Evolutionary conservation across 1,140 invertebrate genomes (phyloP), one percentile per base, ranked within the genome.

Genomic region (Sogatella furcifera): DNA sequence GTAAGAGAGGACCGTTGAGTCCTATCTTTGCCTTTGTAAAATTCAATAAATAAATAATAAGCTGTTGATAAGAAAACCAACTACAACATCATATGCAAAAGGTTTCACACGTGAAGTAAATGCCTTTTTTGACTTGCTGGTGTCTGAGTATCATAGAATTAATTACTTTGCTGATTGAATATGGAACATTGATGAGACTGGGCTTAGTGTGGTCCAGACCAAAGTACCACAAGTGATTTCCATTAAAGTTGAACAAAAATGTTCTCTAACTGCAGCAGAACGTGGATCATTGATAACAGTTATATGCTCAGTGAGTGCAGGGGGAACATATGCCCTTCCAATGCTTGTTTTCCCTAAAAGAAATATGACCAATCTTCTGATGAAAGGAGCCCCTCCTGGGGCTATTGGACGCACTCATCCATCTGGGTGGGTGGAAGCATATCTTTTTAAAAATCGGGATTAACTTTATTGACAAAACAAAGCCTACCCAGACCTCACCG

Each of bases 11-110:
- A n/a, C n/a, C n/a, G n/a, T n/a, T n/a, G n/a, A n/a, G n/a, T n/a
- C n/a, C n/a, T n/a, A n/a, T n/a, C n/a, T n/a, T n/a, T n/a, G n/a
- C n/a, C n/a, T n/a, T n/a, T n/a, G n/a, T n/a, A n/a, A n/a, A n/a
- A n/a, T n/a, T n/a, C n/a, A n/a, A n/a, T n/a, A n/a, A n/a, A n/a
- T n/a, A n/a, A n/a, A n/a, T n/a, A n/a, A n/a, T n/a, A n/a, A n/a
- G n/a, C n/a, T n/a, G n/a, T 71, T 69, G 5, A 62, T 69, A 15
- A 57, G 69, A 31, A 69, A 61, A 63, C 70, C 70, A 34, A 69
- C 71, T 66, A 67, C 67, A 56, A 73, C 72, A 13, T 70, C 69
- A 60, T 49, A 72, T 22, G 68, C 71, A 34, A 66, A 67, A 3
- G 60, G 55, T 34, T 74, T 74, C 41, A 72, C 72, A 60, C 57